Evolutionary conservation across 2,113 vertebrate genomes (phyloP).

Genomic region (Petaurus breviceps): DNA sequence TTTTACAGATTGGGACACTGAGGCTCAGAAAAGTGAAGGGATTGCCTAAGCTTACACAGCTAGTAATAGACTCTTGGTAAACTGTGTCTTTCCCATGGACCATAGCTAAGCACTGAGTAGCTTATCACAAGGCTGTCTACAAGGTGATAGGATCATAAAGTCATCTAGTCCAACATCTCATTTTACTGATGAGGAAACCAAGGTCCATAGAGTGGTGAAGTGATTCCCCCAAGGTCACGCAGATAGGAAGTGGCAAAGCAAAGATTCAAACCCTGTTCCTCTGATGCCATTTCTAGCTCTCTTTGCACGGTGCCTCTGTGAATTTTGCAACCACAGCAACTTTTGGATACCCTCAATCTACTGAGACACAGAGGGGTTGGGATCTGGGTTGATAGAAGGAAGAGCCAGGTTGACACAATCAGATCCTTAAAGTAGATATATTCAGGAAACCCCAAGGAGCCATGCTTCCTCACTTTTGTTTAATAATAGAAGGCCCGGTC

Average conservation of each 20-base stretch:
- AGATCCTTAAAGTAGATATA: background rate
- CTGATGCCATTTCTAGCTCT: background rate
- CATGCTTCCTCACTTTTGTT: slow-evolving; percentile 18
- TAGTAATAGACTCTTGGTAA: background rate
- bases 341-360: background rate
- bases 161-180: background rate
- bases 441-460: slow-evolving; percentile 11
- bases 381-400: background rate
- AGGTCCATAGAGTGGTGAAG: background rate
- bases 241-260: background rate
- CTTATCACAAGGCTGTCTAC: background rate
- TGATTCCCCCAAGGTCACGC: background rate
- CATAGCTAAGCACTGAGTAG: background rate
- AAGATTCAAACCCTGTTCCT: background rate
- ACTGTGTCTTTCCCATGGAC: background rate
- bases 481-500: background rate
- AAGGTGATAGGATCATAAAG: background rate
- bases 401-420: background rate
- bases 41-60: background rate
- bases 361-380: background rate
- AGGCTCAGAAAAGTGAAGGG: background rate
- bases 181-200: background rate
- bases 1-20: background rate
- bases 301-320: background rate
- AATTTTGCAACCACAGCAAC: background rate